A percentile compares a stretch with the other conserved stretches of the same genome.
Evolutionary conservation across 2,888 invertebrate genomes (phyloP).

Genomic region (Macrosoma leucophasiata): DNA sequence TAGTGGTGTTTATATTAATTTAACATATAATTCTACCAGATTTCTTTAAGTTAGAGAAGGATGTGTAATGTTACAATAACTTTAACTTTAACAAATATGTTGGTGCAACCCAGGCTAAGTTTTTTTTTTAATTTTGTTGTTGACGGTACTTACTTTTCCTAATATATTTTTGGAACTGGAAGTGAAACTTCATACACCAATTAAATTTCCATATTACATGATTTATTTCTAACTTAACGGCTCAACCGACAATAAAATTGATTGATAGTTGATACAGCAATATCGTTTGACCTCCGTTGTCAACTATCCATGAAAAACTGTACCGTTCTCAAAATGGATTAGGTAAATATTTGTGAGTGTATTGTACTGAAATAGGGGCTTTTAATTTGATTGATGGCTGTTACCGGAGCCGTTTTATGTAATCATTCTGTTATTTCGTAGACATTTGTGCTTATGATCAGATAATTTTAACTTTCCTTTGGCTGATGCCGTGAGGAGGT

Average conservation of each 20-base stretch:
- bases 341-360: constrained; percentile 27
- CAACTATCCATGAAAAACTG: constrained; percentile 14
- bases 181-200: too few species aligned
- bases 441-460: constrained; percentile 33
- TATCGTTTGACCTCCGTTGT: constrained; percentile 14
- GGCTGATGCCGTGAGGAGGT: constrained; percentile 44
- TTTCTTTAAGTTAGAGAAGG: too few species aligned
- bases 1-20: too few species aligned
- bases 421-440: constrained; percentile 31
- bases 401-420: constrained; percentile 24
- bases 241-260: constrained; percentile 25
- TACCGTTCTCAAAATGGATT: constrained; percentile 10
- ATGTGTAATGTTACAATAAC: too few species aligned
- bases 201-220: too few species aligned
- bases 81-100: too few species aligned
- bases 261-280: constrained; percentile 19
- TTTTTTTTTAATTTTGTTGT: too few species aligned
- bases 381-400: constrained; percentile 20
- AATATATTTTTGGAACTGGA: too few species aligned
- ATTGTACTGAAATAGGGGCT: constrained; percentile 9
- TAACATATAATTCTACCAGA: too few species aligned
- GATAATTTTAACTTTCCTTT: constrained; percentile 35
- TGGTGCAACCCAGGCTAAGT: too few species aligned
- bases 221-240: too few species aligned
- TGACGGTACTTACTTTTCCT: too few species aligned